Base-by-base conservation (phyloP, 2,888 invertebrate species). In the Zygaena filipendulae region DNA sequence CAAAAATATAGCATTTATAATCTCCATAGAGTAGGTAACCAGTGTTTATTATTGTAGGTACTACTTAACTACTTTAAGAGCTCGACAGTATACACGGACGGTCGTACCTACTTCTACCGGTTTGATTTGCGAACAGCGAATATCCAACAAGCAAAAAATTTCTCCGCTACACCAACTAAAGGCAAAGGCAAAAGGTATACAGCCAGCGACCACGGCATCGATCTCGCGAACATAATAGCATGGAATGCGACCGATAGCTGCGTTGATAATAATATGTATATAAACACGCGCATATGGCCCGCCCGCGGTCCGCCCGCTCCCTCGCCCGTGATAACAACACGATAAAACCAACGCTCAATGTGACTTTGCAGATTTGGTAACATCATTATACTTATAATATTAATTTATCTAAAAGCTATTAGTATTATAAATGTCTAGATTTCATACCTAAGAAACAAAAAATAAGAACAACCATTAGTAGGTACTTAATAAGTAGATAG, bases 331-430 rank as follows among this genome's bases (percentile, higher is more conserved):
- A 77, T 74, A 75, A 77, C 56, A 58, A 50, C 47, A 40, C 64
- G 75, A 74, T 77, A 75, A 68, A 64, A 57, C 58, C 46, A 77
- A 74, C 74, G 68, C 57, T 59, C 69, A 71, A 70, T 63, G 61
- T 71, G 71, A 68, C 71, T 69, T 62, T 52, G 54, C 47, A 46
- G n/a, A n/a, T n/a, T n/a, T n/a, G n/a, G n/a, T n/a, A n/a, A n/a
- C n/a, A n/a, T n/a, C n/a, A n/a, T n/a, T n/a, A n/a, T n/a, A n/a
- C n/a, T n/a, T n/a, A n/a, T n/a, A n/a, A n/a, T n/a, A n/a, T n/a
- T n/a, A n/a, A n/a, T n/a, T n/a, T n/a, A n/a, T n/a, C n/a, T n/a
- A n/a, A n/a, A n/a, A n/a, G n/a, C n/a, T n/a, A n/a, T n/a, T n/a
- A n/a, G n/a, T n/a, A n/a, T n/a, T n/a, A n/a, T n/a, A n/a, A n/a